Base-by-base conservation (phyloP, 2,113 vertebrate species). In the Ictidomys tridecemlineatus region DNA sequence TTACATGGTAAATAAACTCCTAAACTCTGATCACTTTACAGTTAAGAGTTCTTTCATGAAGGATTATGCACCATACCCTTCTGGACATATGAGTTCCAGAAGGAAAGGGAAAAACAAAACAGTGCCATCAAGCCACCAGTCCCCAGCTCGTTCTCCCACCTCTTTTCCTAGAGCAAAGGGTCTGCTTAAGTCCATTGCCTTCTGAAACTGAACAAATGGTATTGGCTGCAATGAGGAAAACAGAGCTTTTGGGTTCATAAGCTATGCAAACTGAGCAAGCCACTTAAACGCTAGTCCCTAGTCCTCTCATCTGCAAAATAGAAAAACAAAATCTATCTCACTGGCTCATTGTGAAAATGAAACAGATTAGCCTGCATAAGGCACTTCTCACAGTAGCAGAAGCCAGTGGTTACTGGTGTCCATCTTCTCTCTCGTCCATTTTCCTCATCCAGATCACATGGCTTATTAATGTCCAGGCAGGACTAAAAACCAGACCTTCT, bases 271-370 rank as follows among this genome's bases (percentile, higher is more conserved):
- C 84, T 39, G 63, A 78, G 32, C 39, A 72, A 94, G 79, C 14
- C 78, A 67, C 45, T 82, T 92, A 83, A 18, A 79, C 39, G 45
- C 4, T 30, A 45, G 13, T 20, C 65, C 53, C 85, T 51, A 65
- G 51, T 67, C n/a, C 14, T 88, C 37, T 63, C 28, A 79, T 77
- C 78, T 92, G 84, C 91, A 77, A 93, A 92, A 72, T 17, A n/a
- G 14, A 42, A 30, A 85, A 85, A 77, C 2, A 45, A 78, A 89
- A 77, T 72, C 70, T 51, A 5, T 65, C 39, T 65, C 63, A 61
- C 11, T 78, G 78, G 28, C 14, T 91, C 37, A n/a, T 78, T 78
- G 22, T 61, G 61, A 70, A 63, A 88, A 87, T 79, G 72, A 88
- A 96, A 61, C 32, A 56, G 12, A 58, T 24, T 74, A 34, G 2